Evolutionary conservation across 2,113 vertebrate species (phyloP).

Genomic region (Kryptolebias marmoratus): DNA sequence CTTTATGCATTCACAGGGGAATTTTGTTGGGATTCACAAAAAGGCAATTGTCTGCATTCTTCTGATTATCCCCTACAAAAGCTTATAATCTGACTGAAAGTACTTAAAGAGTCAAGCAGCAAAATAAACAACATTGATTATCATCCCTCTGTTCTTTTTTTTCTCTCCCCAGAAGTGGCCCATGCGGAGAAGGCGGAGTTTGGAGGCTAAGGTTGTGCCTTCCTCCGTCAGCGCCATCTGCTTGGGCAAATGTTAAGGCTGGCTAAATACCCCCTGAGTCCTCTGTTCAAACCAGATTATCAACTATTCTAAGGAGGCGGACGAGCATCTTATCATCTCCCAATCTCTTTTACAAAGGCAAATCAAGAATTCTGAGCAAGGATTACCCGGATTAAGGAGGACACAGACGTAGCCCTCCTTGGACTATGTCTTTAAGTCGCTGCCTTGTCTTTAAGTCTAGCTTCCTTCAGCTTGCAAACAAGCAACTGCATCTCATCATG

Average conservation of each 20-base stretch:
- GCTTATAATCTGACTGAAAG: slow-evolving; percentile 86
- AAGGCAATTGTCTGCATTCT: slow-evolving; percentile 86
- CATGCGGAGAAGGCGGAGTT: slow-evolving; percentile 47
- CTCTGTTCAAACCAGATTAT: slow-evolving; percentile 83
- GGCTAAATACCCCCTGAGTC: slow-evolving; percentile 80
- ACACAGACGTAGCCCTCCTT: slow-evolving; percentile 71
- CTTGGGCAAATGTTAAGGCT: slow-evolving; percentile 83
- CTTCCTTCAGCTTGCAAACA: slow-evolving; percentile 62
- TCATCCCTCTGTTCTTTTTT: slow-evolving; percentile 83
- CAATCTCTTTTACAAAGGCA: slow-evolving; percentile 82
- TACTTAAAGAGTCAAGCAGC: slow-evolving; percentile 89
- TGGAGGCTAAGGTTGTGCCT: slow-evolving; percentile 60
- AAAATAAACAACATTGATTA: slow-evolving; percentile 92
- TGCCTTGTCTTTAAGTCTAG: slow-evolving; percentile 55
- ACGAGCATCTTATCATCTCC: slow-evolving; percentile 72
- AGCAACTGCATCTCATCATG: slow-evolving; percentile 31
- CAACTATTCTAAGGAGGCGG: slow-evolving; percentile 78
- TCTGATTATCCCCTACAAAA: slow-evolving; percentile 87
- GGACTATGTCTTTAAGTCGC: slow-evolving; percentile 70
- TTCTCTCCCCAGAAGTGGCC: slow-evolving; percentile 39
- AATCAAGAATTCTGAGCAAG: slow-evolving; percentile 78
- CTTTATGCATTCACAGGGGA: slow-evolving; percentile 73
- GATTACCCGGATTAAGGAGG: slow-evolving; percentile 81
- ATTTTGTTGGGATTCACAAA: slow-evolving; percentile 84
- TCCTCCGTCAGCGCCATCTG: slow-evolving; percentile 82